These are phyloP conservation scores for Sebastes baramenuke DNA, from an alignment of 2,797 vertebrate species.

Conservation along the genomic window DNA sequence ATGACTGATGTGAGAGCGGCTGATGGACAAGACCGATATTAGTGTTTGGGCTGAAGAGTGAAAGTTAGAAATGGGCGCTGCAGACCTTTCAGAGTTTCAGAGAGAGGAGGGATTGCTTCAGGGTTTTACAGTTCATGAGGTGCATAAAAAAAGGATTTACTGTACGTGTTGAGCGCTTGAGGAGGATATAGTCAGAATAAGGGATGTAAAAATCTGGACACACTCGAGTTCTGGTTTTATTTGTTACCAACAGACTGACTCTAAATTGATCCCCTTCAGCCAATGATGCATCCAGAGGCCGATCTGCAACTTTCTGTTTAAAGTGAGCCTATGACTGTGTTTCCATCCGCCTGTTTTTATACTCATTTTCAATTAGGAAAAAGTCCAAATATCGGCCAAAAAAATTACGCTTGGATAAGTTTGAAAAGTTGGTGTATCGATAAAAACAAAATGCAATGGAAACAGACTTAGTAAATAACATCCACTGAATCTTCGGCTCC, in stretches of 20 bases:
- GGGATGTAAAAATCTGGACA: not conserved
- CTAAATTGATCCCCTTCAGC: not conserved
- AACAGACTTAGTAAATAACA: not conserved
- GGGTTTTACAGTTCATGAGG: slow-evolving; percentile 22
- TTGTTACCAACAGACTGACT: not conserved
- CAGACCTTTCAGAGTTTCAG: slow-evolving; percentile 28
- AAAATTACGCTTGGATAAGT: not conserved
- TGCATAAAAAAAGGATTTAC: not conserved
- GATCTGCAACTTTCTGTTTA: not conserved
- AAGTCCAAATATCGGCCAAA: too few relatives aligned
- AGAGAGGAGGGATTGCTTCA: slow-evolving; percentile 17
- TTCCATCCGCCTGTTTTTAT: not conserved
- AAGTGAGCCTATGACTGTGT: not conserved
- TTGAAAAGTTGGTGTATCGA: not conserved
- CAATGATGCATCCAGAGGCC: not conserved
- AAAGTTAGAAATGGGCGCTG: slow-evolving; percentile 37
- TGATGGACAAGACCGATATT: slow-evolving; percentile 66
- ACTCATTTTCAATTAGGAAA: not conserved
- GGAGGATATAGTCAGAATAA: not conserved
- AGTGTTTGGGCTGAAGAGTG: slow-evolving; percentile 46
- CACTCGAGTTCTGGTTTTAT: not conserved
- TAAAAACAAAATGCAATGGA: not conserved
- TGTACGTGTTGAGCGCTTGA: not conserved
- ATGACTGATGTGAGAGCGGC: slow-evolving; percentile 64
- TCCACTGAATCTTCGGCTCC: not conserved